Evolutionary conservation across 2,113 vertebrate genomes (phyloP), one percentile per base, ranked within the genome.

Genomic region (Lampris incognitus): DNA sequence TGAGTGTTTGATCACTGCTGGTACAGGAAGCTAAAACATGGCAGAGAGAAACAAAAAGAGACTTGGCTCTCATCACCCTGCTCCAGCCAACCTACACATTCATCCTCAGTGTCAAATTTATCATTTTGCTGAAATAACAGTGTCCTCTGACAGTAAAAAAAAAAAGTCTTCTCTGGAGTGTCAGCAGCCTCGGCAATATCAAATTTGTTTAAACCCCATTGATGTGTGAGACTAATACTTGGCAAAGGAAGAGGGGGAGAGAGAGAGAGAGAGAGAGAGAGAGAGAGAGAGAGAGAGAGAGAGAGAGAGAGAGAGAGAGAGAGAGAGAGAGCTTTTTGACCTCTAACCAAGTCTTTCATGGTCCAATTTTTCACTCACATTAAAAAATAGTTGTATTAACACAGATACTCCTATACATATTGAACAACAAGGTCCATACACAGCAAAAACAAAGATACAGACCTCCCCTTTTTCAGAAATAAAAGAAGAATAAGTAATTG

Each of bases 171-270:
- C 44, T 46, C 44, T 46, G 7, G 44, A 46, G 44, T 36, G 71
- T 24, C 6, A 46, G 41, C 74, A 57, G 74, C 65, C 79, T 83
- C 72, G 59, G 66, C 51, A 24, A 52, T 48, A 82, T 83, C 69
- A 46, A 59, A 72, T 8, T 10, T 60, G 42, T 87, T 88, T 83
- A 79, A 87, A 84, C 78, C 76, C 52, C 37, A 2, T 73, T 40
- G 78, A 79, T 71, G 68, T 68, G 67, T 52, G 63, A 9, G 77
- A 68, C 75, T 76, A 49, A 83, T 48, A 64, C 78, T 40, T 57
- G 71, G 76, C 67, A 66, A 37, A 42, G 48, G 36, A 38, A 5
- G 24, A 24, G 24, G 24, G 24, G 24, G 24, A 24, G 24, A 24
- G 24, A 24, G 24, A 24, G 24, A 24, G 24, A 24, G 24, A 24